Base-by-base conservation (phyloP, 2,113 vertebrate genomes). In the Hirundichthys speculiger region DNA sequence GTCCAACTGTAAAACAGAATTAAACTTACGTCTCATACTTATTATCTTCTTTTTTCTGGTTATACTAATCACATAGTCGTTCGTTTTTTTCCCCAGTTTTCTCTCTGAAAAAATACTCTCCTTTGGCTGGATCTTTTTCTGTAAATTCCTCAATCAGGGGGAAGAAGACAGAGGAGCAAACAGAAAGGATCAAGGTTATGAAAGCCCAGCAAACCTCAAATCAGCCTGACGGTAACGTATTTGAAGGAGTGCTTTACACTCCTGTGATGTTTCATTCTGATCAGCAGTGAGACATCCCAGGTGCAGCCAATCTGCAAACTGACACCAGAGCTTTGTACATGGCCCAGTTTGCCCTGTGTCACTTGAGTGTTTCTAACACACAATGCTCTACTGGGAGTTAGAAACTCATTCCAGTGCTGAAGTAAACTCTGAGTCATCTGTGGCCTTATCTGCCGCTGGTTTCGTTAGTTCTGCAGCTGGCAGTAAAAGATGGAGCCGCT, bases 311-410 rank as follows among this genome's bases (percentile, higher is more conserved):
- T 64, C 58, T 13, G 39, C 55, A 78, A 86, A 67, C 16, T 1
- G 18, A 64, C 50, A 69, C 63, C 64, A 69, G 67, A 69, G 57
- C 56, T 22, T 73, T 24, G 56, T 59, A 77, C 64, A 73, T 30
- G 43, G 30, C 51, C 19, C 1, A 68, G 73, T 86, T 86, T 79
- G 65, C 66, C 41, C 48, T 16, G 25, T 15, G 60, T 43, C 2
- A 61, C 81, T 75, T 73, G 68, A 57, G 84, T n/a, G n/a, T 77
- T 85, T 77, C 82, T 57, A 65, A 67, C 63, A 47, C 69, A 65
- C 57, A 75, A 73, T 15, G n/a, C 25, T 64, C 34, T 2, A 15
- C 6, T 34, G 51, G 63, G 59, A 41, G 59, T 74, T 69, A 71
- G 58, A 84, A 73, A 54, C 46, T 25, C 43, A 12, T 19, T 38